Base-by-base conservation (phyloP, 2,797 vertebrate species). In the Sebastes baramenuke region DNA sequence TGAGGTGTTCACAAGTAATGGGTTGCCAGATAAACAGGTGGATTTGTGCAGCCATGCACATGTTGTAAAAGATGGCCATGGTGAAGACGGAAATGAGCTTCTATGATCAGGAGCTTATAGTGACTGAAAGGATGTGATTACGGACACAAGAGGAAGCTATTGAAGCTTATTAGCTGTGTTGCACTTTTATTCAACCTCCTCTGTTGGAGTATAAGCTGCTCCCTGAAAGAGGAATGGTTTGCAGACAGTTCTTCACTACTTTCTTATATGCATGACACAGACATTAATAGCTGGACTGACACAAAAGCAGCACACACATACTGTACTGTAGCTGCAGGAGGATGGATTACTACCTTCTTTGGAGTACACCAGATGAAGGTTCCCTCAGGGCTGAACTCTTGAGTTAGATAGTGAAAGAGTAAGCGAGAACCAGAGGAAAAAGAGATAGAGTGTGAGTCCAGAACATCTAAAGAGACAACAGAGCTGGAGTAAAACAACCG, bases 391-490 rank as follows among this genome's bases (percentile, higher is more conserved):
- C 81, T 85, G 52, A 56, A 56, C 68, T 56, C 22, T 12, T 74
- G 54, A 76, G 72, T 77, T 61, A 59, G 69, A 77, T 30, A 29
- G 67, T 56, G 34, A 82, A 72, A 58, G 68, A 81, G 66, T 32
- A 67, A 54, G 61, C 54, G 78, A 36, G 56, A 72, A 73, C 75
- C 25, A 16, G 49, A 74, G 62, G 16, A 72, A 36, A 80, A 78
- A 62, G 10, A 24, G 46, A 54, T 8, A 54, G 69, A 65, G 67
- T 61, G 30, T 54, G 67, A 83, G 77, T 67, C 27, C 42, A 71
- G 77, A 85, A 82, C 80, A 83, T 72, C 58, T 77, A 56, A 75
- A 83, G 79, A 81, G 70, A 86, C 61, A 85, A 70, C 74, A 75
- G 65, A 82, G 49, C 64, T 20, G 36, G 38, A 74, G 72, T 60